Percentiles rank a stretch among this genome's conserved stretches.
Conservation (phyloP, 2,888 invertebrate genomes). For the Dynastes grantii region DNA sequence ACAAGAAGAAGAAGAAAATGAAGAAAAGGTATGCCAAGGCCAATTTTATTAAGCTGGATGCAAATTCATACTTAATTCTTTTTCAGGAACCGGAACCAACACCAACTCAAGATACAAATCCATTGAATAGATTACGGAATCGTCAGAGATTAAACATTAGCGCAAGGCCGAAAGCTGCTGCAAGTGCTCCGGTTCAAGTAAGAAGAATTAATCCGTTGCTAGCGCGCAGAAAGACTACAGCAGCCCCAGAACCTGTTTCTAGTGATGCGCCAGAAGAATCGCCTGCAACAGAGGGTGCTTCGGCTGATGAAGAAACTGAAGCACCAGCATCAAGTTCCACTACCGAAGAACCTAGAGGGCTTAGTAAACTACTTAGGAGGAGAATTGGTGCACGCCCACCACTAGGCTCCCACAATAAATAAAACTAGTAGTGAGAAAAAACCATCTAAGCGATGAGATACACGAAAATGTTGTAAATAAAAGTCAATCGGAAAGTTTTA, state of each 20-base stretch:
- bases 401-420: conserved; percentile 64
- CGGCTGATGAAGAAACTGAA: conserved; percentile 55
- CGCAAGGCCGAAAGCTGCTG: conserved; percentile 65
- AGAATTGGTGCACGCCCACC: conserved; percentile 77
- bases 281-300: conserved; percentile 51
- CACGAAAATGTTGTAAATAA: conserved; percentile 47
- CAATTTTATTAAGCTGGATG: not conserved
- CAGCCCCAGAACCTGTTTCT: conserved; percentile 65
- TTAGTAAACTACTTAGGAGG: conserved; percentile 79
- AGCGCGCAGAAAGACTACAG: conserved; percentile 71
- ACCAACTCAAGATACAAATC: conserved; percentile 65
- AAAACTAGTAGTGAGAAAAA: conserved; percentile 7
- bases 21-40: conserved; percentile 62
- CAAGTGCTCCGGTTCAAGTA: conserved; percentile 72
- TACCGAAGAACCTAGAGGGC: conserved; percentile 74
- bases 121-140: conserved; percentile 68
- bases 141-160: conserved; percentile 65
- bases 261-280: conserved; percentile 61
- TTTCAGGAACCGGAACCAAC: conserved; percentile 61
- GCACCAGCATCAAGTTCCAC: conserved; percentile 63
- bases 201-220: conserved; percentile 75
- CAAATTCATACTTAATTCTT: not conserved
- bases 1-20: conserved; percentile 66
- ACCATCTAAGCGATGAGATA: conserved; percentile 28
- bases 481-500: conserved; percentile 12